A percentile compares a stretch with the other conserved stretches of the same genome.
phyloP scores from a whole-genome alignment of 2,888 invertebrate species.

The Aspidiotus destructor region DNA sequence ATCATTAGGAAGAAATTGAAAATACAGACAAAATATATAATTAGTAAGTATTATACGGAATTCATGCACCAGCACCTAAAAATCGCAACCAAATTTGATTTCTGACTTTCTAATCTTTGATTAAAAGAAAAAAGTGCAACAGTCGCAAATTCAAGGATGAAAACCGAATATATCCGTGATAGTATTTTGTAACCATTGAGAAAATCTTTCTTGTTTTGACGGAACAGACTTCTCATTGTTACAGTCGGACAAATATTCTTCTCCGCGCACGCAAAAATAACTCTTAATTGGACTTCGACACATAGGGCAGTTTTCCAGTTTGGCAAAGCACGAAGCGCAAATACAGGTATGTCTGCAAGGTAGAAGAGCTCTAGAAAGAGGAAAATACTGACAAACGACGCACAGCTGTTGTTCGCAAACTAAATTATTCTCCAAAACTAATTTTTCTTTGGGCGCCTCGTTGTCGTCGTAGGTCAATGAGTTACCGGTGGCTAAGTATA shows the following conservation, averaged over 20 bases:
- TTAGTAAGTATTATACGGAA: neutral
- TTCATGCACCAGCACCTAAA: neutral
- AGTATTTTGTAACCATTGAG: constrained; percentile 50
- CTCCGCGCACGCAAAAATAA: constrained; percentile 71
- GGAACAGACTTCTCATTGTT: constrained; percentile 41
- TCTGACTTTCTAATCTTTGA: constrained; percentile 12
- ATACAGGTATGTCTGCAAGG: constrained; percentile 80
- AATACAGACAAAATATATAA: neutral
- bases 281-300: constrained; percentile 72
- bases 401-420: constrained; percentile 55
- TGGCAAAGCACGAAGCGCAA: constrained; percentile 68
- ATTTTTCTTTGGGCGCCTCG: constrained; percentile 40
- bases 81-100: constrained; percentile 17
- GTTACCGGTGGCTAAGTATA: constrained; percentile 64
- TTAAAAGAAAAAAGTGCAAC: constrained; percentile 9
- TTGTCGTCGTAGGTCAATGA: constrained; percentile 48
- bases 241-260: constrained; percentile 58
- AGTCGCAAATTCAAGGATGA: constrained; percentile 39
- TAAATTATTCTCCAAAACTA: constrained; percentile 35
- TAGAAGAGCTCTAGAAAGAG: constrained; percentile 65
- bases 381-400: constrained; percentile 72
- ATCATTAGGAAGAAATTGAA: neutral
- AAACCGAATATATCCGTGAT: constrained; percentile 66
- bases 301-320: constrained; percentile 76
- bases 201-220: constrained; percentile 43